These are phyloP conservation scores for Triplophysa rosa DNA, from an alignment of 2,113 vertebrate genomes.

Conservation along the genomic window DNA sequence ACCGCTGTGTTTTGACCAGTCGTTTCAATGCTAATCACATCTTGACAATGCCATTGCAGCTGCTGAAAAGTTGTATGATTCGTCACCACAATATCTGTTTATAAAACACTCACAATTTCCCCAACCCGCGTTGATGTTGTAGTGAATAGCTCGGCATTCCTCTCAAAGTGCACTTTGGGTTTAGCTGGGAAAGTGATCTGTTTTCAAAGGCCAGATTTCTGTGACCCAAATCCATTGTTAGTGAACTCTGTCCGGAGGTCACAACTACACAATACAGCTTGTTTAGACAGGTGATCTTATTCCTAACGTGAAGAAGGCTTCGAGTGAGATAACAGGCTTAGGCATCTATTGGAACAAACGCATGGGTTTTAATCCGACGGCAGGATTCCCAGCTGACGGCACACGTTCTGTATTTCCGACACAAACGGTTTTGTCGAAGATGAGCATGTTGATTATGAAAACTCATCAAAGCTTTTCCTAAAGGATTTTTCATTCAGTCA, in stretches of 20 bases:
- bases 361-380: slow-evolving; percentile 42
- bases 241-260: slow-evolving; percentile 48
- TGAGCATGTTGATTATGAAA: slow-evolving; percentile 41
- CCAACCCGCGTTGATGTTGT: slow-evolving; percentile 15
- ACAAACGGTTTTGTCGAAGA: slow-evolving; percentile 28
- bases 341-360: slow-evolving; percentile 42
- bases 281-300: slow-evolving; percentile 50
- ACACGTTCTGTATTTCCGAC: slow-evolving; percentile 31
- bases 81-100: not conserved
- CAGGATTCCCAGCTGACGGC: slow-evolving; percentile 38
- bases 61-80: not conserved
- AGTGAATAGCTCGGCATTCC: slow-evolving; percentile 47
- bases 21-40: not conserved
- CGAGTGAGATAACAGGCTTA: slow-evolving; percentile 42
- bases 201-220: slow-evolving; percentile 56
- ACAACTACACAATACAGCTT: slow-evolving; percentile 37
- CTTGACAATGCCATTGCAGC: not conserved
- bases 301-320: slow-evolving; percentile 26
- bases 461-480: slow-evolving; percentile 49
- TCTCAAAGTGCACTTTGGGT: slow-evolving; percentile 6
- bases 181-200: slow-evolving; percentile 54
- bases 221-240: slow-evolving; percentile 52
- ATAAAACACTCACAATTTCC: slow-evolving; percentile 7
- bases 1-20: not conserved
- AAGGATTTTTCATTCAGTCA: slow-evolving; percentile 33